phyloP scores from a whole-genome alignment of 2,888 invertebrate species.

The Conomelus anceps region DNA sequence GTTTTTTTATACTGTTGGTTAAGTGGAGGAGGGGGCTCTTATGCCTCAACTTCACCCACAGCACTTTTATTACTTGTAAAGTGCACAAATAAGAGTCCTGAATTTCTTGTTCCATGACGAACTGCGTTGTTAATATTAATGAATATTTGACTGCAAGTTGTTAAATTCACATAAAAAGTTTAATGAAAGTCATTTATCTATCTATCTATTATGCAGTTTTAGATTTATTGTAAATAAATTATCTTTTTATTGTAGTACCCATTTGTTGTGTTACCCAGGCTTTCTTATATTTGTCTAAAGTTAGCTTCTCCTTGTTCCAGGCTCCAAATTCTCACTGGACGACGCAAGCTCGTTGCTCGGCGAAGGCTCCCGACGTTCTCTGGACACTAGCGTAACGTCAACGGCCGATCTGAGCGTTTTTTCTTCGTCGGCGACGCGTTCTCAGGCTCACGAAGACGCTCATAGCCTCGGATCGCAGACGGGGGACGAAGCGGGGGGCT shows the following conservation, averaged over 20 bases:
- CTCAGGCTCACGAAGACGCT: slow-evolving; percentile 66
- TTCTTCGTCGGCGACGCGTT: slow-evolving; percentile 59
- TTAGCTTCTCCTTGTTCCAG: slow-evolving; percentile 40
- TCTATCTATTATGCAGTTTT: too few relatives aligned
- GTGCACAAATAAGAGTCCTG: too few relatives aligned
- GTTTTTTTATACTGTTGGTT: too few relatives aligned
- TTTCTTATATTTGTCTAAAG: neutral
- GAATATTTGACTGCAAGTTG: too few relatives aligned
- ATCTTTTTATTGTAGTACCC: neutral
- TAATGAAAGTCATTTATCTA: too few relatives aligned
- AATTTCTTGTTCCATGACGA: too few relatives aligned
- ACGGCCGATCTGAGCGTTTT: slow-evolving; percentile 76
- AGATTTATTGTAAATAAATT: neutral
- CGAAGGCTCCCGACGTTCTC: slow-evolving; percentile 66
- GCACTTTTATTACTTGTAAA: too few relatives aligned
- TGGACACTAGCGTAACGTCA: slow-evolving; percentile 77
- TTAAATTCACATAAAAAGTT: too few relatives aligned
- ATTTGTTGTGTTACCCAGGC: neutral
- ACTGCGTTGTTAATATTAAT: too few relatives aligned
- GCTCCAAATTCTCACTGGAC: slow-evolving; percentile 57
- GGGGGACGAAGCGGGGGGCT: slow-evolving; percentile 57
- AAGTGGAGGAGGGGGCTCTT: too few relatives aligned
- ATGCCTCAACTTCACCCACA: too few relatives aligned
- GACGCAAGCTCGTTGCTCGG: slow-evolving; percentile 62
- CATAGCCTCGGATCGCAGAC: slow-evolving; percentile 64